Percentiles rank a stretch among this genome's conserved stretches.
phyloP scores from a whole-genome alignment of 2,113 vertebrate genomes.

The Chlorodrepanis virens region DNA sequence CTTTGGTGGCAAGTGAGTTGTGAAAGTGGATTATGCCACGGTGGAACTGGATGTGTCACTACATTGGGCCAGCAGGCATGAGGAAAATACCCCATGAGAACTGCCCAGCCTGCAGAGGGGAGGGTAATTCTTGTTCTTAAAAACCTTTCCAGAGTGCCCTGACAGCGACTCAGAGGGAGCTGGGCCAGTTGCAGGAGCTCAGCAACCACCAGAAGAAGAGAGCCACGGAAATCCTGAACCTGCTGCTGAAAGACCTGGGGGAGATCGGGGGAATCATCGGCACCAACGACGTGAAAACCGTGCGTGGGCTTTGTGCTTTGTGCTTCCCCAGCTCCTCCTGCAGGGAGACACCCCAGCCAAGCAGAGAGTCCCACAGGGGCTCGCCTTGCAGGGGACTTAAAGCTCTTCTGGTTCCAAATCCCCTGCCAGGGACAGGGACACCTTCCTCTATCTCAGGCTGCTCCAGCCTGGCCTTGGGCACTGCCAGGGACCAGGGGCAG shows the following conservation, averaged over 20 bases:
- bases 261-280: slow-evolving; percentile 89
- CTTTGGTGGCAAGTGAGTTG: not conserved
- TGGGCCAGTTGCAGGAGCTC: slow-evolving; percentile 87
- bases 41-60: not conserved
- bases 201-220: slow-evolving; percentile 89
- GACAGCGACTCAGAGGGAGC: slow-evolving; percentile 79
- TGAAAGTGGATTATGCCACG: slow-evolving; percentile 2
- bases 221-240: slow-evolving; percentile 84
- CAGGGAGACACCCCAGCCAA: not conserved
- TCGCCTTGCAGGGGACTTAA: not conserved
- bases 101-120: not conserved
- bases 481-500: not conserved
- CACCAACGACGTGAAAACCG: slow-evolving; percentile 84
- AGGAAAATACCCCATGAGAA: not conserved
- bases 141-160: slow-evolving; percentile 76
- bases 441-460: accelerated
- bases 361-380: accelerated
- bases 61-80: accelerated
- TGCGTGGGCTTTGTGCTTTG: slow-evolving; percentile 28
- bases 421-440: not conserved
- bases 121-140: not conserved
- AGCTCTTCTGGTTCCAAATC: not conserved
- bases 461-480: accelerated
- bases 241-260: slow-evolving; percentile 86
- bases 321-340: not conserved